Conservation (phyloP, 1,140 invertebrate genomes). For the Drosophila leontia region DNA sequence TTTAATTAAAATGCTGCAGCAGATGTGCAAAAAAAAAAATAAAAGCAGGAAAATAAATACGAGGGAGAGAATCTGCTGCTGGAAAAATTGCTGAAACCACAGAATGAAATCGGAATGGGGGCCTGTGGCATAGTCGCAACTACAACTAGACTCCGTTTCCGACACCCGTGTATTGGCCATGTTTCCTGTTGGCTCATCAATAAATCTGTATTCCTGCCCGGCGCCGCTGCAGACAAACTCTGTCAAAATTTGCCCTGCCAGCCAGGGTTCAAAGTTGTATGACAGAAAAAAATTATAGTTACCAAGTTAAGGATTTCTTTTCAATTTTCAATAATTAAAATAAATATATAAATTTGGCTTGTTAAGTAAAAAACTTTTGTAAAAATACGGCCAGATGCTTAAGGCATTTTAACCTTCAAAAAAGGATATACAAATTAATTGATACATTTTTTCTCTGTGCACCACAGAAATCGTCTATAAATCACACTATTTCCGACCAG, state of each 20-base stretch:
- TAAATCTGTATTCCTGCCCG: conserved; percentile 72
- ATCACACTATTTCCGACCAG: conserved; percentile 66
- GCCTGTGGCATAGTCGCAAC: conserved; percentile 7
- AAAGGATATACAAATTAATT: neutral
- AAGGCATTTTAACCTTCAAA: neutral
- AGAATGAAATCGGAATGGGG: conserved; percentile 37
- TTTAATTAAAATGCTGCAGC: conserved; percentile 77
- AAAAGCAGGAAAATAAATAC: conserved; percentile 7
- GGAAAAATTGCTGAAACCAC: conserved; percentile 64
- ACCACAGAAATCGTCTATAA: conserved; percentile 59
- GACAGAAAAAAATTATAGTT: neutral
- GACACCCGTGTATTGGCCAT: conserved; percentile 54
- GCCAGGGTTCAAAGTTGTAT: conserved; percentile 17
- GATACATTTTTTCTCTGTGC: neutral
- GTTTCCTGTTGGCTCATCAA: conserved; percentile 76
- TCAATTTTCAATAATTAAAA: neutral
- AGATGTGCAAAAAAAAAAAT: conserved; percentile 37
- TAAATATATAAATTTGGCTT: no score
- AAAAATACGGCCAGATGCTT: no score
- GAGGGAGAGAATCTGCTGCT: neutral
- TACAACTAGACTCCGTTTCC: conserved; percentile 45
- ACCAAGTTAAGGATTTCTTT: neutral
- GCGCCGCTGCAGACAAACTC: conserved; percentile 64
- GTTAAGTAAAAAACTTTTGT: no score
- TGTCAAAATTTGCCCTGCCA: conserved; percentile 42